These are phyloP conservation scores for Morinoia aosen DNA, from an alignment of 2,888 invertebrate genomes.

Conservation along the genomic window DNA sequence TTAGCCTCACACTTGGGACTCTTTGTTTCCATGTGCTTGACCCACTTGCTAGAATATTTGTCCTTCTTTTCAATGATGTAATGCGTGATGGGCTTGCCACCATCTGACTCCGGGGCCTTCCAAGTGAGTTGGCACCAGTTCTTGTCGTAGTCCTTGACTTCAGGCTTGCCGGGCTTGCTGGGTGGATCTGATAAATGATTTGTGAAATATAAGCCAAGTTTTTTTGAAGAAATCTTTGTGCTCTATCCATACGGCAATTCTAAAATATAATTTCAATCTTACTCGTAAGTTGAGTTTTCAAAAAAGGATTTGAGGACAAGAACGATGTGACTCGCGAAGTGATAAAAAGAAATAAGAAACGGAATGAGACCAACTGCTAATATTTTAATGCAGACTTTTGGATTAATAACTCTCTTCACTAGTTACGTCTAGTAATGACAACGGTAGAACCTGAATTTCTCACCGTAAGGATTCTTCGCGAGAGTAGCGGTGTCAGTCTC, in stretches of 20 bases:
- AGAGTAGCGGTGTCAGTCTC: conserved; percentile 85
- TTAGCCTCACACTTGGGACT: conserved; percentile 89
- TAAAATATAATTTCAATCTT: no score
- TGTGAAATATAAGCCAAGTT: not conserved
- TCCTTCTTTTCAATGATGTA: conserved; percentile 96
- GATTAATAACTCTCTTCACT: not conserved
- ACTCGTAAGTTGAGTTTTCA: no score
- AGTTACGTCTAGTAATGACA: conserved; percentile 80
- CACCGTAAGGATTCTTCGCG: conserved; percentile 85
- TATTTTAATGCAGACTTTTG: not conserved
- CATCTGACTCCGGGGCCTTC: conserved; percentile 87
- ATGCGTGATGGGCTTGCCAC: conserved; percentile 92
- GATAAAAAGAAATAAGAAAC: no score
- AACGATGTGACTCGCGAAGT: no score
- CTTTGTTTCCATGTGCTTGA: conserved; percentile 89
- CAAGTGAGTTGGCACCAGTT: conserved; percentile 89
- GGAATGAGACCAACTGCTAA: no score
- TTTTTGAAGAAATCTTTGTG: not conserved
- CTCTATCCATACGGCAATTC: not conserved
- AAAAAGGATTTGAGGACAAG: no score
- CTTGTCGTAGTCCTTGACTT: conserved; percentile 89
- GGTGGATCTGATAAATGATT: conserved; percentile 78
- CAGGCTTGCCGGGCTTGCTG: conserved; percentile 90
- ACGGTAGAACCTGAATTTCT: conserved; percentile 83
- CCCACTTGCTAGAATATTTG: conserved; percentile 89